phyloP scores from a whole-genome alignment of 1,140 invertebrate species.

The Cotesia vestalis region DNA sequence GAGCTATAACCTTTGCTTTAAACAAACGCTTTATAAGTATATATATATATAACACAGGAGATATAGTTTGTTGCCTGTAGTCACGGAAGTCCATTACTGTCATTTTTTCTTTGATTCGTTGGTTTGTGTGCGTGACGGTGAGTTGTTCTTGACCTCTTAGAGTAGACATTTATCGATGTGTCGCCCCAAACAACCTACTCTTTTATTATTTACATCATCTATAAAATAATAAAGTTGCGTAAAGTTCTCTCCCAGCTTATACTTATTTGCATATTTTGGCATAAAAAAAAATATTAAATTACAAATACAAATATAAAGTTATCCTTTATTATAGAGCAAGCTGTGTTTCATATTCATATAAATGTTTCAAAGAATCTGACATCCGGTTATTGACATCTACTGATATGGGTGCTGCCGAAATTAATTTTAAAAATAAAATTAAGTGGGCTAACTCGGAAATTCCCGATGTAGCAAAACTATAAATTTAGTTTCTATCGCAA shows the following conservation, averaged over 20 bases:
- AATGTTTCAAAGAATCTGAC: no score
- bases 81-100: slow-evolving; percentile 37
- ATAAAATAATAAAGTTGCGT: slow-evolving; percentile 11
- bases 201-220: slow-evolving; percentile 14
- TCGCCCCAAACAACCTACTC: slow-evolving; percentile 20
- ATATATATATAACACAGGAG: slow-evolving; percentile 20
- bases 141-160: slow-evolving; percentile 37
- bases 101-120: slow-evolving; percentile 15
- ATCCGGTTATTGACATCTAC: no score
- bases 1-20: neutral
- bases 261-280: neutral
- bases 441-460: neutral
- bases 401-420: neutral
- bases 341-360: no score
- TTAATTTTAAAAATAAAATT: slow-evolving; percentile 1
- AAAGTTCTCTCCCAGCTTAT: slow-evolving; percentile 9
- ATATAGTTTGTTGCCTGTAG: slow-evolving; percentile 25
- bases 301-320: neutral
- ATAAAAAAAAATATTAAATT: no score
- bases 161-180: slow-evolving; percentile 31
- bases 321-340: slow-evolving; percentile 1
- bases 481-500: slow-evolving; percentile 11
- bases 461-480: slow-evolving; percentile 21
- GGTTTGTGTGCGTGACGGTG: slow-evolving; percentile 27
- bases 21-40: neutral